phyloP scores from a whole-genome alignment of 2,797 vertebrate species.

The Octomys mimax region DNA sequence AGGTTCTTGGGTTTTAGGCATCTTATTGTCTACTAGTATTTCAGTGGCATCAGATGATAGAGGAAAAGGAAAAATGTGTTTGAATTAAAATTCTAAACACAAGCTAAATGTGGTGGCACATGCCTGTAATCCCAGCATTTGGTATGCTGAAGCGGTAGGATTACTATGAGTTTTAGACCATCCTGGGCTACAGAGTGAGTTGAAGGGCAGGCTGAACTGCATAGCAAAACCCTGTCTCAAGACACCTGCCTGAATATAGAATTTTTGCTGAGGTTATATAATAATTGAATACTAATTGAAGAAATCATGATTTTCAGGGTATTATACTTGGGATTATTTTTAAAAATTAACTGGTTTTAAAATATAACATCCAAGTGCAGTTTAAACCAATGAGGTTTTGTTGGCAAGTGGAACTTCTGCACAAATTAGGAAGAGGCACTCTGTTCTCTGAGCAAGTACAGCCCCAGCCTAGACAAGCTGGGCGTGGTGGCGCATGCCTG shows the following conservation, averaged over 20 bases:
- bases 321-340: background rate
- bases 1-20: background rate
- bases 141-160: background rate
- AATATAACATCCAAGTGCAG: background rate
- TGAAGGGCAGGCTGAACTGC: background rate
- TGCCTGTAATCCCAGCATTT: background rate
- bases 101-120: background rate
- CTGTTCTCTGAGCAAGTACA: background rate
- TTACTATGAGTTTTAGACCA: background rate
- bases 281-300: conserved; percentile 35
- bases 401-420: background rate
- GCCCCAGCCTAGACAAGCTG: background rate
- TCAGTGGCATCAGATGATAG: background rate
- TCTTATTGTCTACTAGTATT: background rate
- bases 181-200: background rate
- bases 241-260: background rate
- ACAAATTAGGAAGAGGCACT: background rate
- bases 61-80: conserved; percentile 12
- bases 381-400: background rate
- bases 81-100: conserved; percentile 29
- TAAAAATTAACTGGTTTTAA: background rate
- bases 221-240: background rate
- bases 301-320: background rate
- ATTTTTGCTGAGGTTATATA: background rate
- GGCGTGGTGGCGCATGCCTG: too few relatives aligned